phyloP scores from a whole-genome alignment of 2,113 vertebrate genomes.

The Carassius gibelio region DNA sequence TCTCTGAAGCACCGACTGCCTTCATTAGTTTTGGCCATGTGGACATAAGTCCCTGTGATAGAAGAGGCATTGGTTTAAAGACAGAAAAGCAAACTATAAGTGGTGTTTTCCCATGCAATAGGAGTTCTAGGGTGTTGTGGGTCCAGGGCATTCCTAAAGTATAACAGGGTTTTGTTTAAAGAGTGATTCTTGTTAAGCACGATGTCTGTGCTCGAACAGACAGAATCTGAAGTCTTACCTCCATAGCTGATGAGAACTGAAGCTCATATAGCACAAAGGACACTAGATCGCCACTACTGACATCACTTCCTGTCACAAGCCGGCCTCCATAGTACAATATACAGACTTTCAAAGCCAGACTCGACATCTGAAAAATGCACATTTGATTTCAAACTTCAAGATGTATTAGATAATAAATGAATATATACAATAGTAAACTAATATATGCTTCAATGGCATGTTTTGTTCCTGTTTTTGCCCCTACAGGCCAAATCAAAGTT shows the following conservation, averaged over 20 bases:
- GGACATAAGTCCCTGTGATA: conserved; percentile 74
- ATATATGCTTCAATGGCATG: no score
- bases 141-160: neutral
- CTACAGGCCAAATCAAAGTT: no score
- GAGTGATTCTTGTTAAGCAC: neutral
- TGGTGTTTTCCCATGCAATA: neutral
- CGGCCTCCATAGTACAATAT: conserved; percentile 83
- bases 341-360: conserved; percentile 81
- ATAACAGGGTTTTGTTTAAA: no score
- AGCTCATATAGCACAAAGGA: conserved; percentile 86
- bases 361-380: conserved; percentile 73
- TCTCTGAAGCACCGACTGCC: conserved; percentile 84
- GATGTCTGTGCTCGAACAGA: neutral
- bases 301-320: conserved; percentile 75
- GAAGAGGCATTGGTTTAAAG: neutral
- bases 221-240: conserved; percentile 70
- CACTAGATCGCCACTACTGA: conserved; percentile 84
- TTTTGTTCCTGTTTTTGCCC: no score
- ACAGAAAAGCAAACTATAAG: neutral
- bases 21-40: conserved; percentile 79
- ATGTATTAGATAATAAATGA: neutral
- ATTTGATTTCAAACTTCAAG: neutral
- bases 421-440: no score
- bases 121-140: neutral
- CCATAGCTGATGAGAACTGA: conserved; percentile 78